Percentiles rank a stretch among this genome's conserved stretches.
Evolutionary conservation across 2,888 invertebrate species (phyloP).

Genomic region (Notodonta ziczac): DNA sequence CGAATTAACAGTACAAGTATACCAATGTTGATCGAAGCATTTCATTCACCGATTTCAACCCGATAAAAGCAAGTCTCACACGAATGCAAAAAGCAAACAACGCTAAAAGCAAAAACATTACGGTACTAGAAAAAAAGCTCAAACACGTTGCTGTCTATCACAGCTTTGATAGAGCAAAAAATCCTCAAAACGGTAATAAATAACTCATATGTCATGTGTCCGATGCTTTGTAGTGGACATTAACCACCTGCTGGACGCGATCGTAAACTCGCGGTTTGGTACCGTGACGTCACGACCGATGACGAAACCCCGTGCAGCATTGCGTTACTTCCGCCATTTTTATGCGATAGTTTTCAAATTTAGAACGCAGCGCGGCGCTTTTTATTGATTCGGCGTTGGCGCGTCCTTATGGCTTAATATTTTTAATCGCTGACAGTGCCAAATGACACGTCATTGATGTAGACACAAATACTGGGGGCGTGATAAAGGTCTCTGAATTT

Average conservation of each 20-base stretch:
- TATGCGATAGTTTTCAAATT: constrained; percentile 38
- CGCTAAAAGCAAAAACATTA: background rate
- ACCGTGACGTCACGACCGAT: constrained; percentile 26
- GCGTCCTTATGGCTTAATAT: constrained; percentile 9
- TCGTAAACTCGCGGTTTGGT: constrained; percentile 24
- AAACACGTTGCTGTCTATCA: background rate
- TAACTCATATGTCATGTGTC: constrained; percentile 1
- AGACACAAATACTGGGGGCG: too few relatives aligned
- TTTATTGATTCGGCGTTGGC: constrained; percentile 1
- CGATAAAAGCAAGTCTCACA: background rate
- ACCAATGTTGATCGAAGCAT: background rate
- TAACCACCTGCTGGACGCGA: constrained; percentile 24
- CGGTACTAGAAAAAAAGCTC: background rate
- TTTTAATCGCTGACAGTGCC: constrained; percentile 8
- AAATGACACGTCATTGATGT: background rate
- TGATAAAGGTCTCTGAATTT: too few relatives aligned
- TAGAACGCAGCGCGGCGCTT: constrained; percentile 23
- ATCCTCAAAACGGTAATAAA: constrained; percentile 4
- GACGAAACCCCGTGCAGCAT: constrained; percentile 17
- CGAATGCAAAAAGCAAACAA: background rate
- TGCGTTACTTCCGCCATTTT: constrained; percentile 42
- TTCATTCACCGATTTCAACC: background rate
- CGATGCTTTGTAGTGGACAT: constrained; percentile 16
- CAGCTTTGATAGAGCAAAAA: background rate
- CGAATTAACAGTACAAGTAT: background rate